Percentiles rank a stretch among this genome's conserved stretches.
These are phyloP conservation scores for Chunga burmeisteri DNA, from an alignment of 2,113 vertebrate genomes.

Conservation along the genomic window DNA sequence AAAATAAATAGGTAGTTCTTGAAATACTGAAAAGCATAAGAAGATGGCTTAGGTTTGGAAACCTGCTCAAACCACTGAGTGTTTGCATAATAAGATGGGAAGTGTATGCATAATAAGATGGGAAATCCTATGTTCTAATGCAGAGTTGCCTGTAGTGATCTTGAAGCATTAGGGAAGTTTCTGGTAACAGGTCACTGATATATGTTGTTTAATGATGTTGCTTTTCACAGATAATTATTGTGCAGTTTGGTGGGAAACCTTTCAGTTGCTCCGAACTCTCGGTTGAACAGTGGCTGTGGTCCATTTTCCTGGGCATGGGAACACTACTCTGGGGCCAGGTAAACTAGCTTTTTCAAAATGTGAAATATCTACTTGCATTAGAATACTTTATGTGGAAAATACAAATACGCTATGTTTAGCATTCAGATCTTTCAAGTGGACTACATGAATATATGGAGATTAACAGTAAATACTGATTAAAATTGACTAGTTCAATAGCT, in stretches of 20 bases:
- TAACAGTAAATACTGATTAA: not conserved
- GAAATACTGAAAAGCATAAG: not conserved
- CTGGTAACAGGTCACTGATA: not conserved
- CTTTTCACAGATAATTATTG: constrained; percentile 87
- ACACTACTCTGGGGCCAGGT: constrained; percentile 99
- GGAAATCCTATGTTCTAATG: not conserved
- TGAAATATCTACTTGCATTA: not conserved
- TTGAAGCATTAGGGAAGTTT: not conserved
- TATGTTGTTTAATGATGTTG: not conserved
- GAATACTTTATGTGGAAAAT: not conserved
- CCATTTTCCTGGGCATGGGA: constrained; percentile 94
- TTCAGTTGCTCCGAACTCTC: constrained; percentile 93
- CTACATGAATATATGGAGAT: not conserved
- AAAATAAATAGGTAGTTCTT: not conserved
- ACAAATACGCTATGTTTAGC: not conserved
- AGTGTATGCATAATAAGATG: not conserved
- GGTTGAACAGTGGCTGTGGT: constrained; percentile 97
- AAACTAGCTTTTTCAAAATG: constrained; percentile 49
- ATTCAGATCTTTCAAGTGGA: not conserved
- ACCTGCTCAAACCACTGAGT: not conserved
- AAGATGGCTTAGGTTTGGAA: not conserved
- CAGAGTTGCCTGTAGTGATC: not conserved
- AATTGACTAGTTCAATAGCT: not conserved
- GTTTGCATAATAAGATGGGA: not conserved
- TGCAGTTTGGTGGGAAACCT: constrained; percentile 97